phyloP scores from a whole-genome alignment of 2,888 invertebrate genomes.

The Crocallis elinguaria region DNA sequence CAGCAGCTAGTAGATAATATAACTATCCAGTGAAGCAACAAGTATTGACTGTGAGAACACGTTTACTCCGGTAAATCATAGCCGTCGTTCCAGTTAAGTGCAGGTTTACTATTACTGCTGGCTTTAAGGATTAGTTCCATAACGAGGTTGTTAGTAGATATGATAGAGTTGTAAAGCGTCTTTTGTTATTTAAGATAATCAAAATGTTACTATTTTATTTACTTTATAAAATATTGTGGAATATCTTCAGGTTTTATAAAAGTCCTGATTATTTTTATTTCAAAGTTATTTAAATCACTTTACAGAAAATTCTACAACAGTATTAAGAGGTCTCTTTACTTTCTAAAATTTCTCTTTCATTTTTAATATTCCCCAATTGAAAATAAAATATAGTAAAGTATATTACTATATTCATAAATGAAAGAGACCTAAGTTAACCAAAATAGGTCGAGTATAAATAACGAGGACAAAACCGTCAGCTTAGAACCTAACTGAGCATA shows the following conservation, averaged over 20 bases:
- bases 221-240: too few relatives aligned
- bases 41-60: constrained; percentile 40
- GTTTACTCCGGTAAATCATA: constrained; percentile 49
- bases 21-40: constrained; percentile 38
- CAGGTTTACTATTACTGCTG: constrained; percentile 43
- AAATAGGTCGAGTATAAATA: neutral
- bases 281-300: too few relatives aligned
- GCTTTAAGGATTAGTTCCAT: constrained; percentile 35
- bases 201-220: too few relatives aligned
- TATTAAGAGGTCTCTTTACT: too few relatives aligned
- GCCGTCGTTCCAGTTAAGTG: constrained; percentile 47
- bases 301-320: too few relatives aligned
- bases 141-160: constrained; percentile 29
- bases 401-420: neutral
- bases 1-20: too few relatives aligned
- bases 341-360: too few relatives aligned
- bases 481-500: neutral
- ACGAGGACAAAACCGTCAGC: constrained; percentile 2
- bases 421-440: neutral
- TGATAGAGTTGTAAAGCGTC: constrained; percentile 9
- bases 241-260: too few relatives aligned
- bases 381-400: too few relatives aligned
- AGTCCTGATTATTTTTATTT: too few relatives aligned
- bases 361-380: too few relatives aligned
- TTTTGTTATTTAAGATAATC: neutral